phyloP scores from a whole-genome alignment of 2,888 invertebrate genomes.

The Priocnemis perturbator region DNA sequence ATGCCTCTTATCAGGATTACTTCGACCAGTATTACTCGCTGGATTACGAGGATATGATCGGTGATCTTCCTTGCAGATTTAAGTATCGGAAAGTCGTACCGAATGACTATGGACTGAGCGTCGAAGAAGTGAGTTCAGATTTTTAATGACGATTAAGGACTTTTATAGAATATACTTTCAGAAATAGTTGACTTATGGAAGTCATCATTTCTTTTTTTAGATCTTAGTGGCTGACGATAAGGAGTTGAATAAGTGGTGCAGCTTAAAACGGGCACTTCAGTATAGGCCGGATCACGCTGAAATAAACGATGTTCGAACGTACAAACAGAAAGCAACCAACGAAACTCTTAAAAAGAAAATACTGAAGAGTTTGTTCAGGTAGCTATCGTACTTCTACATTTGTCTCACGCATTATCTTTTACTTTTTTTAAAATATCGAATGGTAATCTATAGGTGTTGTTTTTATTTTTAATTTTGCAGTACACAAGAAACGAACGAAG shows the following conservation, averaged over 20 bases:
- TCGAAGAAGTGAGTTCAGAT: conserved; percentile 86
- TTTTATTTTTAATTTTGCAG: no score
- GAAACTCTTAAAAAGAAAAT: conserved; percentile 85
- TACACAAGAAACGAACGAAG: neutral
- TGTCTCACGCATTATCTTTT: no score
- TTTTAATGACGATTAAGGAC: conserved; percentile 1
- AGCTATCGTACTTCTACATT: conserved; percentile 50
- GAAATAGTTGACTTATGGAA: neutral
- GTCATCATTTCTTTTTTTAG: conserved; percentile 75
- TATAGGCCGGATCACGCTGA: conserved; percentile 87
- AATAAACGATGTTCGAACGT: conserved; percentile 86
- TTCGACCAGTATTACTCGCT: conserved; percentile 96
- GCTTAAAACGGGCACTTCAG: conserved; percentile 90
- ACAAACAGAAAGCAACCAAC: conserved; percentile 85
- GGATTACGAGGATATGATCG: conserved; percentile 97
- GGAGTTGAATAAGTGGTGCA: conserved; percentile 97
- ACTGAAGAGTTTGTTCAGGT: conserved; percentile 85
- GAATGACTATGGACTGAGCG: conserved; percentile 92
- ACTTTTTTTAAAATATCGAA: neutral
- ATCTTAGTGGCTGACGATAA: conserved; percentile 93
- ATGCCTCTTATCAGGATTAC: conserved; percentile 89
- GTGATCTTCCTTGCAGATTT: conserved; percentile 92
- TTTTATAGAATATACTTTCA: no score
- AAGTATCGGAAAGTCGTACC: conserved; percentile 93
- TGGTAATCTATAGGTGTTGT: no score